Conservation (phyloP, 2,113 vertebrate genomes). For the Tenebrosternarchus preto region DNA sequence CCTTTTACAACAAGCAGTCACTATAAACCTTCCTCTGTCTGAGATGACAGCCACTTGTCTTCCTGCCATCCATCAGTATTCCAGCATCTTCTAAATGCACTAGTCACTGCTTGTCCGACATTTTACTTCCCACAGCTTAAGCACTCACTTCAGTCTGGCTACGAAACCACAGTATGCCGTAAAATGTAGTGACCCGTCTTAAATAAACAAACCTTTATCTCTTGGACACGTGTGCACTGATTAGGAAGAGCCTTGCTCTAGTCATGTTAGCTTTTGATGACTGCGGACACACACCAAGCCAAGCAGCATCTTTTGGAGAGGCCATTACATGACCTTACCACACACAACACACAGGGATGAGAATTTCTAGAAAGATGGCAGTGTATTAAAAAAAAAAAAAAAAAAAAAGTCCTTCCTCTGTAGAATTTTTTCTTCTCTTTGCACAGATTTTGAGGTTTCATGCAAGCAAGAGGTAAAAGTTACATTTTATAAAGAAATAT, state of each 20-base stretch:
- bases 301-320: slow-evolving; percentile 41
- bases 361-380: background rate
- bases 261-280: slow-evolving; percentile 42
- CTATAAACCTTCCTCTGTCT: background rate
- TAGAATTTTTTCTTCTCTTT: background rate
- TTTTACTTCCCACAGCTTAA: slow-evolving; percentile 8
- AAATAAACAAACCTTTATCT: slow-evolving; percentile 80
- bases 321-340: slow-evolving; percentile 33
- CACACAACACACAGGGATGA: background rate
- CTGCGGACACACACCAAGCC: slow-evolving; percentile 40
- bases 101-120: background rate
- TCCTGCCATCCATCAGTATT: background rate
- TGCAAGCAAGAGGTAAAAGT: background rate
- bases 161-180: slow-evolving; percentile 55
- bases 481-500: background rate
- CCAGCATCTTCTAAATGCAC: background rate
- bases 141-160: slow-evolving; percentile 18
- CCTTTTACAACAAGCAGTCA: background rate
- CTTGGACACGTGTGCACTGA: slow-evolving; percentile 73
- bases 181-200: slow-evolving; percentile 70
- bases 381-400: background rate
- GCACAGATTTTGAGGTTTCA: slow-evolving; percentile 60
- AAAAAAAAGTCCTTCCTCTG: background rate
- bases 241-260: slow-evolving; percentile 76
- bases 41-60: background rate